These are phyloP conservation scores for Drosophila gaucha DNA, from an alignment of 2,888 invertebrate genomes.

Conservation along the genomic window DNA sequence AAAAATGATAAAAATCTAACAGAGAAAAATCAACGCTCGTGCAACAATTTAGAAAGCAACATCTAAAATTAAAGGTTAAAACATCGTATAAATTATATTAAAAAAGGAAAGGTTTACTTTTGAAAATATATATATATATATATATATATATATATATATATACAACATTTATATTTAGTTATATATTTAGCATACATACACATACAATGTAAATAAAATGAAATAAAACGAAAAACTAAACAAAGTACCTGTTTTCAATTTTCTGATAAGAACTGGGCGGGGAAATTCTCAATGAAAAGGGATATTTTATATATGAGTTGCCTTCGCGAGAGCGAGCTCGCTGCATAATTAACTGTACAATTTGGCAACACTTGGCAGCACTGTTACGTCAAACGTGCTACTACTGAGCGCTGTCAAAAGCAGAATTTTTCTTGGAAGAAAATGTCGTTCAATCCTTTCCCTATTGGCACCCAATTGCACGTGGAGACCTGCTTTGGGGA, in stretches of 20 bases:
- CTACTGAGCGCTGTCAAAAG: constrained; percentile 4
- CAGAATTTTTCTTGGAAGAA: neutral
- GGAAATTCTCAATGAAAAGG: constrained; percentile 4
- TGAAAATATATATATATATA: constrained; percentile 68
- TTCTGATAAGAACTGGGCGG: neutral
- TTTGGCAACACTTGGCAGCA: constrained; percentile 30
- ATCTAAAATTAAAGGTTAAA: constrained; percentile 36
- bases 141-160: neutral
- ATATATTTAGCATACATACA: constrained; percentile 80
- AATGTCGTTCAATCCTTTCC: constrained; percentile 33
- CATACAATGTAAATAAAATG: constrained; percentile 82
- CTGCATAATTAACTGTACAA: constrained; percentile 2
- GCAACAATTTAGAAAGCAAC: constrained; percentile 50
- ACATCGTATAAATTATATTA: constrained; percentile 47
- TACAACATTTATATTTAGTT: constrained; percentile 81
- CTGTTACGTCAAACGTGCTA: constrained; percentile 11
- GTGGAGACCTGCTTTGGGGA: constrained; percentile 50
- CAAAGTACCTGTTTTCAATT: neutral
- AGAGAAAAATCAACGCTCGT: constrained; percentile 48
- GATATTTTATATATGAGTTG: neutral
- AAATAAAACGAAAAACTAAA: constrained; percentile 60
- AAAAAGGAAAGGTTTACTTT: constrained; percentile 73
- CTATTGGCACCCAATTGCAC: constrained; percentile 32
- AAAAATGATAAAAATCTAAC: constrained; percentile 27
- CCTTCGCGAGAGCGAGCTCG: constrained; percentile 3